These are phyloP conservation scores for Tychaedon coryphoeus DNA, from an alignment of 2,113 vertebrate species.

Conservation along the genomic window DNA sequence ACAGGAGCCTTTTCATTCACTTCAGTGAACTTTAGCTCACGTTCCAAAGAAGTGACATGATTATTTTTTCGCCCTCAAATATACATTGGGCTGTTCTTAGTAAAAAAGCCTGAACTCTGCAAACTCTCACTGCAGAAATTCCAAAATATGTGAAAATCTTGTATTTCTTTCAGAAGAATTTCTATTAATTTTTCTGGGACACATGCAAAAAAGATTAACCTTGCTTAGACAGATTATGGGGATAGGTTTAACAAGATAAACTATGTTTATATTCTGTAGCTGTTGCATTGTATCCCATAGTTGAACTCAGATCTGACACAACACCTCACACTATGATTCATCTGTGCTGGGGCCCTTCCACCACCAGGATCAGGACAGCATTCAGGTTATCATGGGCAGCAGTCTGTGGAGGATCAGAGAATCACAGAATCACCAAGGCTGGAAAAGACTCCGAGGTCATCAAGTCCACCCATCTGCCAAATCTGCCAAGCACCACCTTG, in stretches of 20 bases:
- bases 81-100: slow-evolving; percentile 30
- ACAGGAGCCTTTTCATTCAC: slow-evolving; percentile 54
- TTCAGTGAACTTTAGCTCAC: slow-evolving; percentile 31
- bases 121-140: neutral
- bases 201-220: neutral
- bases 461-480: neutral
- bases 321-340: slow-evolving; percentile 59
- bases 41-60: slow-evolving; percentile 62
- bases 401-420: slow-evolving; percentile 57
- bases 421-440: neutral
- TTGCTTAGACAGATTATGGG: neutral
- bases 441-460: neutral
- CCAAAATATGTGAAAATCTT: neutral
- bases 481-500: neutral
- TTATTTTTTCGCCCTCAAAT: slow-evolving; percentile 58
- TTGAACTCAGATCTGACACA: neutral
- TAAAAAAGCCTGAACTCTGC: slow-evolving; percentile 28
- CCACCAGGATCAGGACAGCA: slow-evolving; percentile 63
- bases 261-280: neutral
- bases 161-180: neutral
- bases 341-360: slow-evolving; percentile 68
- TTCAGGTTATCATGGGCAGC: slow-evolving; percentile 72
- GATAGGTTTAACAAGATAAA: neutral
- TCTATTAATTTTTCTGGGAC: neutral
- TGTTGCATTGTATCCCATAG: neutral